A percentile compares a stretch with the other conserved stretches of the same genome.
Conservation (phyloP, 1,140 invertebrate species). For the Sycophila sp. region DNA sequence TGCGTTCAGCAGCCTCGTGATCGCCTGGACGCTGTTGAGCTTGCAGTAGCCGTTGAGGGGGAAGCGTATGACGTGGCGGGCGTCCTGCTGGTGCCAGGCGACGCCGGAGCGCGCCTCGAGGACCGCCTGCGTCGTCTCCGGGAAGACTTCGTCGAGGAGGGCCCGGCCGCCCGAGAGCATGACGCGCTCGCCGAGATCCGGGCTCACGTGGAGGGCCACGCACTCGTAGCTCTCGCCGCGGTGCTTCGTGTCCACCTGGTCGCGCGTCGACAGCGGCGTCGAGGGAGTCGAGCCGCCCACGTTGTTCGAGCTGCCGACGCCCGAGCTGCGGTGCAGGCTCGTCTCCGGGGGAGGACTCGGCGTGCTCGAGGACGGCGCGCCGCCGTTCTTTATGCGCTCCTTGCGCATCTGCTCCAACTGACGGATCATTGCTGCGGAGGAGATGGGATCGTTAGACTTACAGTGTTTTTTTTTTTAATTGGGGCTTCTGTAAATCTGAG, state of each 20-base stretch:
- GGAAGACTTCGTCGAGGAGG: slow-evolving; percentile 86
- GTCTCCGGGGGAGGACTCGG: slow-evolving; percentile 52
- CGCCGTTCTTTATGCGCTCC: slow-evolving; percentile 73
- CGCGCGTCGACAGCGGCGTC: background rate
- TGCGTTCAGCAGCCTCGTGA: slow-evolving; percentile 86
- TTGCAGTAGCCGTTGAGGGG: slow-evolving; percentile 94
- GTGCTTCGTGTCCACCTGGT: background rate
- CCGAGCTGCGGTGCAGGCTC: slow-evolving; percentile 18
- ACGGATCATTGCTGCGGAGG: slow-evolving; percentile 75
- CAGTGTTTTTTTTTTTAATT: no score
- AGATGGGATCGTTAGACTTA: slow-evolving; percentile 24
- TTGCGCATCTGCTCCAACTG: slow-evolving; percentile 82
- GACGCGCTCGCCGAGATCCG: slow-evolving; percentile 87
- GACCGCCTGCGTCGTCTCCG: slow-evolving; percentile 85
- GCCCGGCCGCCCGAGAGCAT: slow-evolving; percentile 84
- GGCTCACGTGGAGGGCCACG: slow-evolving; percentile 87
- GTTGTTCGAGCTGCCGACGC: slow-evolving; percentile 23
- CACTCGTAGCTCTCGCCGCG: slow-evolving; percentile 76
- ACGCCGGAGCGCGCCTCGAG: slow-evolving; percentile 84
- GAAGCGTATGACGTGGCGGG: slow-evolving; percentile 87
- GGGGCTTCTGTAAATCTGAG: no score
- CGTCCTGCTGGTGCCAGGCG: slow-evolving; percentile 86
- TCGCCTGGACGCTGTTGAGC: slow-evolving; percentile 89
- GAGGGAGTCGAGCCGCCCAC: slow-evolving; percentile 30
- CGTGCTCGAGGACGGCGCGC: slow-evolving; percentile 42